Evolutionary conservation across 2,797 vertebrate species (phyloP).

Genomic region (Chiloscyllium punctatum): DNA sequence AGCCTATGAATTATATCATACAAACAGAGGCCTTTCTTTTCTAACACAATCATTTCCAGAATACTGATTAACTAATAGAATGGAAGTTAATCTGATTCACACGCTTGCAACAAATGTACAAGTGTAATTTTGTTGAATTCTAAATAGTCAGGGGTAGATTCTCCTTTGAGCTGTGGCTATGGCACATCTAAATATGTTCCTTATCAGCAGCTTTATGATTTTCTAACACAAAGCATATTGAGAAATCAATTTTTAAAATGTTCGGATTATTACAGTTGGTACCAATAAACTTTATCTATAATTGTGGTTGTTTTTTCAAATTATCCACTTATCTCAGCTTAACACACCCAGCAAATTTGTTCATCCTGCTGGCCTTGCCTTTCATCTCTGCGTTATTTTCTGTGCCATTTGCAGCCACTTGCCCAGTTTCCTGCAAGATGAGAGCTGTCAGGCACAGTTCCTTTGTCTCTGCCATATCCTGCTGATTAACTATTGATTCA

Average conservation of each 20-base stretch:
- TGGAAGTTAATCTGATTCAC: background rate
- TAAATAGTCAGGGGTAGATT: background rate
- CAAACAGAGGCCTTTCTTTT: background rate
- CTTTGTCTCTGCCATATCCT: constrained; percentile 55
- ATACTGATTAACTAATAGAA: background rate
- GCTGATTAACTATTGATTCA: constrained; percentile 53
- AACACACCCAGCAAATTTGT: constrained; percentile 25
- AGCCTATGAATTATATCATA: background rate
- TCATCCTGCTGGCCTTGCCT: constrained; percentile 34
- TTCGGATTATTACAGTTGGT: background rate
- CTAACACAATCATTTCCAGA: background rate
- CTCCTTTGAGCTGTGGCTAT: background rate
- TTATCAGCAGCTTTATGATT: background rate
- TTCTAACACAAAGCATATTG: background rate
- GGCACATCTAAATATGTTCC: background rate
- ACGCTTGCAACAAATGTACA: background rate
- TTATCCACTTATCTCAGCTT: background rate
- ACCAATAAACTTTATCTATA: background rate
- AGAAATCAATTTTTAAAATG: background rate
- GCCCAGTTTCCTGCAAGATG: constrained; percentile 36
- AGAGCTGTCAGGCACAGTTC: constrained; percentile 38
- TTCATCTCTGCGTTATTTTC: constrained; percentile 40
- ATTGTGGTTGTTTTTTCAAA: background rate
- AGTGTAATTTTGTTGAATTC: background rate
- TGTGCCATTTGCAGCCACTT: constrained; percentile 25